Base-by-base conservation (phyloP, 1,140 invertebrate species). In the Acromyrmex charruanus region DNA sequence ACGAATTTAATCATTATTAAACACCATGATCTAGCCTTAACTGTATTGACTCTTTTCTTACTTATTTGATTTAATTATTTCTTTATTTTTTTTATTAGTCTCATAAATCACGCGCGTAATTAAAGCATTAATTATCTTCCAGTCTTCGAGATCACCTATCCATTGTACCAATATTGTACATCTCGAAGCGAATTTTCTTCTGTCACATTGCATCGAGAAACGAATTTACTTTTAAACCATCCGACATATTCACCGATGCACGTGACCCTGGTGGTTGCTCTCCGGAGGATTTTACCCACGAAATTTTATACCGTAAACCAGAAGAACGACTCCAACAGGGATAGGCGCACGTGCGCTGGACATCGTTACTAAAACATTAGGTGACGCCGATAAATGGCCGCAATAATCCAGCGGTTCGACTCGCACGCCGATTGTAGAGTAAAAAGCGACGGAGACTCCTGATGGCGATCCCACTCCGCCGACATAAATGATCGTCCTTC, bases 401-500 rank as follows among this genome's bases (percentile, higher is more conserved):
- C 91, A 93, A 93, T 93, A 92, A 92, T 93, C 80, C 88, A 21
- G 61, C 35, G 84, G 63, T 28, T 87, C 86, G 87, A 77, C 61
- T 69, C 72, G 69, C 66, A 82, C 44, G 69, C 79, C 92, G 93
- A 94, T 94, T 93, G 93, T 93, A 93, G 86, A 93, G 87, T 92
- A 92, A 91, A 91, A 92, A 91, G 88, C 77, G 82, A 89, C 55
- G 49, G 82, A 81, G 74, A 85, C 69, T 75, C 66, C 44, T 58
- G 49, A 21, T 74, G 25, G 49, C 51, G 63, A 84, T 59, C 35
- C 63, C 79, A 58, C 63, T 21, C 61, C 44, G 14, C 66, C 68
- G 59, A 77, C 86, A 77, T 95, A 95, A 95, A 94, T 94, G 94
- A 94, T 94, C 92, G 89, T 90, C 91, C 94, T 94, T 94, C 89